Evolutionary conservation across 2,797 vertebrate species (phyloP).

Genomic region (Enteromius argenteus): DNA sequence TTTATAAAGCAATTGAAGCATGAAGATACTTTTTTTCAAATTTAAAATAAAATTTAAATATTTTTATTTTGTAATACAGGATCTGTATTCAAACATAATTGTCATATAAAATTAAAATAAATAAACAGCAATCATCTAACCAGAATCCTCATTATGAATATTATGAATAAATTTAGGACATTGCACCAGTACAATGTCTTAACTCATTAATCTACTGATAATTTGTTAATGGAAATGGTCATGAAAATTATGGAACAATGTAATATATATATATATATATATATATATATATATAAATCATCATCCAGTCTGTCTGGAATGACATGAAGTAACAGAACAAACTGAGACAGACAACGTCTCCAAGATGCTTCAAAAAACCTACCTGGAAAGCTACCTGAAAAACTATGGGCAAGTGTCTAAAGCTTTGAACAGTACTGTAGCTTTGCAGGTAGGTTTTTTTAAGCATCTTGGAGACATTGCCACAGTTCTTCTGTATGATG

Average conservation of each 20-base stretch:
- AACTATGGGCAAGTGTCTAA: too few species aligned
- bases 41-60: neutral
- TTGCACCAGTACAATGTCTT: neutral
- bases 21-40: neutral
- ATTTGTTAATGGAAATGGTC: neutral
- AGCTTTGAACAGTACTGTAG: too few species aligned
- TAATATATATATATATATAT: too few species aligned
- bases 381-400: too few species aligned
- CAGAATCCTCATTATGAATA: neutral
- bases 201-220: neutral
- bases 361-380: too few species aligned
- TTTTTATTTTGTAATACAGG: neutral
- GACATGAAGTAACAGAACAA: too few species aligned
- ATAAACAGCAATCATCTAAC: neutral
- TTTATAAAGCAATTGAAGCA: neutral
- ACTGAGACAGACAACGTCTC: too few species aligned
- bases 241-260: neutral
- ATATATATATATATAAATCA: too few species aligned
- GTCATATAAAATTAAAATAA: neutral
- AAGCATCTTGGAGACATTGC: too few species aligned
- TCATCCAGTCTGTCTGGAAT: too few species aligned
- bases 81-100: neutral
- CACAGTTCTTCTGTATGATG: too few species aligned
- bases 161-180: neutral
- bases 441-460: too few species aligned